Evolutionary conservation across 2,113 vertebrate genomes (phyloP).

Genomic region (Burhinus bistriatus): DNA sequence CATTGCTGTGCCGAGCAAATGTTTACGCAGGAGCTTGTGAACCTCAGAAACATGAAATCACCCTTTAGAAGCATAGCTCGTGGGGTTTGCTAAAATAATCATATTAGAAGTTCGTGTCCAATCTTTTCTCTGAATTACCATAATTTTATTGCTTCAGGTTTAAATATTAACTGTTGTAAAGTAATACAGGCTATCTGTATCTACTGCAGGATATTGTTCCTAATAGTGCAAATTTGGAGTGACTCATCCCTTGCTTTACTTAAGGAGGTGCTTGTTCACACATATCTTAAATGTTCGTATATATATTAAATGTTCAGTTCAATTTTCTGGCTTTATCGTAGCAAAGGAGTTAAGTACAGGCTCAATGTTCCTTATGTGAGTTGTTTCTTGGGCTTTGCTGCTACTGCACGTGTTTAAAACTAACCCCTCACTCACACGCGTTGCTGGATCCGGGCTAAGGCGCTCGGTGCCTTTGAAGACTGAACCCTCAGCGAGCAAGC

Average conservation of each 20-base stretch:
- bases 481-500: background rate
- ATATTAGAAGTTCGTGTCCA: background rate
- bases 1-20: background rate
- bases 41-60: background rate
- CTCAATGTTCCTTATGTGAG: background rate
- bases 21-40: fast-evolving
- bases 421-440: background rate
- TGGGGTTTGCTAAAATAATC: background rate
- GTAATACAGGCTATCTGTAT: background rate
- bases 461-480: background rate
- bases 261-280: background rate
- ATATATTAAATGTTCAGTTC: background rate
- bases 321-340: background rate
- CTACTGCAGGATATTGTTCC: background rate
- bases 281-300: background rate
- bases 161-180: background rate
- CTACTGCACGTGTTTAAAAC: fast-evolving
- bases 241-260: background rate
- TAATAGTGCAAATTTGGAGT: background rate
- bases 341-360: background rate
- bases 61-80: background rate
- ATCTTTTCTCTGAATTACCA: background rate
- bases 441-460: background rate
- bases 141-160: background rate
- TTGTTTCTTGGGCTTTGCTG: background rate